Base-by-base conservation (phyloP, 2,888 invertebrate genomes). In the Oscheius myriophilus region DNA sequence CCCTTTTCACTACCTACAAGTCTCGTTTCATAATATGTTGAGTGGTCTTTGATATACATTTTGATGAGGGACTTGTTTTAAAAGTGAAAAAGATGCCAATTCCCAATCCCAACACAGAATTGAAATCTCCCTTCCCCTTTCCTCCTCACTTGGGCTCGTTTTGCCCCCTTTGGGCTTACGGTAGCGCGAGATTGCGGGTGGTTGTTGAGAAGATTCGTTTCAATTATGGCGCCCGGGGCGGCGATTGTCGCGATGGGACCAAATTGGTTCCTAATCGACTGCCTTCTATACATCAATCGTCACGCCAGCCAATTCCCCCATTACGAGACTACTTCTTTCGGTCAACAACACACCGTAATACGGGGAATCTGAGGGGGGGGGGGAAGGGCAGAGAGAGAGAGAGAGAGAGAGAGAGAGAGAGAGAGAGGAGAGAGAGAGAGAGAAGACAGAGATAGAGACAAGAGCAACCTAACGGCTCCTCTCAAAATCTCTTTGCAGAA, bases 401-500 rank as follows among this genome's bases (percentile, higher is more conserved):
- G n/a, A 3, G 16, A n/a, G 4, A 33, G 39, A n/a, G n/a, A 33
- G n/a, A 16, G 11, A 11, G 16, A 26, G n/a, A 54, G 39, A 26
- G 23, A 11, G 25, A n/a, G n/a, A n/a, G n/a, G n/a, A n/a, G n/a
- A n/a, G n/a, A n/a, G n/a, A n/a, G n/a, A n/a, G n/a, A n/a, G n/a
- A n/a, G n/a, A n/a, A n/a, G n/a, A n/a, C n/a, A n/a, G n/a, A n/a
- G n/a, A n/a, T n/a, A n/a, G n/a, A n/a, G n/a, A n/a, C n/a, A 12
- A 33, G n/a, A 14, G 26, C 26, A 54, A 33, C 39, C 54, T 12
- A 25, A 16, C 53, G n/a, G 6, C n/a, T n/a, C n/a, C 33, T 33
- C 9, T 33, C 33, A 6, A 33, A 33, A 33, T 33, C 11, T 18
- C 23, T 18, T 78, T 78, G 43, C 91, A 94, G 95, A 88, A 97